These are phyloP conservation scores for Liodrosophila aerea DNA, from an alignment of 2,888 invertebrate genomes.

Conservation along the genomic window DNA sequence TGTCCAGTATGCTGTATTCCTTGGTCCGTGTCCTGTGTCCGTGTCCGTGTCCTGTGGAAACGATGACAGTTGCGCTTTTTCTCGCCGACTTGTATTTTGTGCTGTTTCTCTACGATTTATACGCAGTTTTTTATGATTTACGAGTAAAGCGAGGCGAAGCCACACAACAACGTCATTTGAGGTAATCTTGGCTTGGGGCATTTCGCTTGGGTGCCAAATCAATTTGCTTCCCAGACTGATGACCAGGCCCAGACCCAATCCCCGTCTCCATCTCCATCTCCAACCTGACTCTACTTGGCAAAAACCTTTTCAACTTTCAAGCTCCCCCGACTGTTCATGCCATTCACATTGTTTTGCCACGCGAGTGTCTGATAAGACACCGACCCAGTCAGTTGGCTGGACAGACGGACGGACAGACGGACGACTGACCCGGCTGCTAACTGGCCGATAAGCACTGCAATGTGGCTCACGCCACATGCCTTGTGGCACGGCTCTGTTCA, in stretches of 20 bases:
- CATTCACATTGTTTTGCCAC: conserved; percentile 34
- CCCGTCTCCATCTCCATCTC: not conserved
- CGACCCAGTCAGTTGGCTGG: conserved; percentile 35
- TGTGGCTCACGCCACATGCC: conserved; percentile 6
- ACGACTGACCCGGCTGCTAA: conserved; percentile 48
- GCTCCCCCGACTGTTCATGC: conserved; percentile 4
- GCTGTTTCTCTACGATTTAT: conserved; percentile 50
- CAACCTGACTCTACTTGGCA: conserved; percentile 6
- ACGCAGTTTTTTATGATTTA: conserved; percentile 66
- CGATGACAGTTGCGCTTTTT: conserved; percentile 72
- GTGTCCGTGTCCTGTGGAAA: conserved; percentile 29
- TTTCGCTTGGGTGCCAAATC: conserved; percentile 48
- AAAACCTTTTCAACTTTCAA: conserved; percentile 25
- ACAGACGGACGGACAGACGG: conserved; percentile 19
- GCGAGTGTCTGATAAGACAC: conserved; percentile 40
- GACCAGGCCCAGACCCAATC: conserved; percentile 2
- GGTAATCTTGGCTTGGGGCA: conserved; percentile 38
- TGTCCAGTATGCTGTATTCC: not conserved
- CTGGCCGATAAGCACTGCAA: conserved; percentile 51
- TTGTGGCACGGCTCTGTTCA: conserved; percentile 26
- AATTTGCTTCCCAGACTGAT: conserved; percentile 51
- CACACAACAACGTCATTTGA: conserved; percentile 34
- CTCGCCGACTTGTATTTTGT: conserved; percentile 12
- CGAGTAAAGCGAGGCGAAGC: conserved; percentile 36
- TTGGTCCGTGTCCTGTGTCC: conserved; percentile 9